These are phyloP conservation scores for Pteropus alecto DNA, from an alignment of 2,113 vertebrate species.

Conservation along the genomic window DNA sequence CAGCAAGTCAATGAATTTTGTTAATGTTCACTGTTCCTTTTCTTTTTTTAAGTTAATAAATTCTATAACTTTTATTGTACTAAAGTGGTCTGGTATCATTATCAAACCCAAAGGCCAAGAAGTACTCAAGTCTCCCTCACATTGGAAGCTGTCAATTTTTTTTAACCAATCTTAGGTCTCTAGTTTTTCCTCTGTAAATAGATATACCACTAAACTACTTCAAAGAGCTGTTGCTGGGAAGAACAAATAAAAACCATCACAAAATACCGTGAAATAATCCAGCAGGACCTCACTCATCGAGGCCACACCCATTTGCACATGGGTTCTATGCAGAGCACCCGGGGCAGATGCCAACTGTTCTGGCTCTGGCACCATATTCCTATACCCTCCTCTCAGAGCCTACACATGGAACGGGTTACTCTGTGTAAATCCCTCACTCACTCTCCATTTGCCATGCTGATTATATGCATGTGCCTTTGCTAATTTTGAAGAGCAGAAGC, in stretches of 20 bases:
- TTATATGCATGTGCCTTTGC: not conserved
- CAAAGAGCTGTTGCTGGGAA: slow-evolving; percentile 3
- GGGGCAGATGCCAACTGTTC: not conserved
- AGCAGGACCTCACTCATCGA: not conserved
- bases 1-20: not conserved
- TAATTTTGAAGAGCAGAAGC: not conserved
- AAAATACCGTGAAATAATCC: not conserved
- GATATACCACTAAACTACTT: not conserved
- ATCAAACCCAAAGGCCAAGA: not conserved
- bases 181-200: slow-evolving; percentile 22
- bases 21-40: not conserved
- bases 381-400: not conserved
- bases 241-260: not conserved
- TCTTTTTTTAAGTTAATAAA: not conserved
- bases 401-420: not conserved
- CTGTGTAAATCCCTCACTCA: not conserved
- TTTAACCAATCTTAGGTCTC: not conserved
- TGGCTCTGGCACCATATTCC: not conserved
- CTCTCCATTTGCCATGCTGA: not conserved
- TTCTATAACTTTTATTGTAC: not conserved
- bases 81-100: not conserved
- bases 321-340: not conserved
- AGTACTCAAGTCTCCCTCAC: not conserved
- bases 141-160: not conserved
- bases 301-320: not conserved